phyloP scores from a whole-genome alignment of 1,140 invertebrate genomes.

The Gyrodactylus bullatarudis region DNA sequence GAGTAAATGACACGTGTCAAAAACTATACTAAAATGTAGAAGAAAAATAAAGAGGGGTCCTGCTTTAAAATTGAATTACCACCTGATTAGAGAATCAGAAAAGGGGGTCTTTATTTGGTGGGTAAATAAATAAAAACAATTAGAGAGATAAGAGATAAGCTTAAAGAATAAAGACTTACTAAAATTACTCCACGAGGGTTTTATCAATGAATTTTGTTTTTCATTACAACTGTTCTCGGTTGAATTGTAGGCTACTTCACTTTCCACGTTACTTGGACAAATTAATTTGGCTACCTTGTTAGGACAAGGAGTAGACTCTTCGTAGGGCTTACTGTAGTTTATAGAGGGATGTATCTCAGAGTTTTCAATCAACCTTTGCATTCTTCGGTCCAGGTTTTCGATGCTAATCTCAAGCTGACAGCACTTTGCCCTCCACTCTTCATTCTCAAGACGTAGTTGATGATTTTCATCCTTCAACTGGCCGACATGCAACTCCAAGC shows the following conservation, averaged over 20 bases:
- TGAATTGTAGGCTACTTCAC: neutral
- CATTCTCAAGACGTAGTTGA: neutral
- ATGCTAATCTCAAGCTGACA: neutral
- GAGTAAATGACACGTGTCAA: too few relatives aligned
- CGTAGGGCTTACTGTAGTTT: neutral
- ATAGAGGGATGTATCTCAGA: neutral
- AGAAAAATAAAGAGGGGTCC: too few relatives aligned
- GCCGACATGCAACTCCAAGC: neutral
- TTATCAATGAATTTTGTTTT: too few relatives aligned
- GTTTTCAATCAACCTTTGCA: neutral
- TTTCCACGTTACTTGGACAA: neutral
- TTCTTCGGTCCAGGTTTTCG: neutral
- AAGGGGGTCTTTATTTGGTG: too few relatives aligned
- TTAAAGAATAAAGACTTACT: too few relatives aligned
- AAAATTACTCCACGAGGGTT: too few relatives aligned
- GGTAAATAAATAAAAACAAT: too few relatives aligned
- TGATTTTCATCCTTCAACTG: neutral
- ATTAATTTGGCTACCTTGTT: neutral
- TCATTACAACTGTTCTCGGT: too few relatives aligned
- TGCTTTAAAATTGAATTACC: too few relatives aligned
- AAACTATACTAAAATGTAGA: too few relatives aligned
- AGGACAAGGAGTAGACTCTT: neutral
- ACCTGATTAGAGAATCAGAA: too few relatives aligned
- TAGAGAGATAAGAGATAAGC: too few relatives aligned
- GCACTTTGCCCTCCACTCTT: neutral